Base-by-base conservation (phyloP, 2,113 vertebrate species). In the Strix uralensis region DNA sequence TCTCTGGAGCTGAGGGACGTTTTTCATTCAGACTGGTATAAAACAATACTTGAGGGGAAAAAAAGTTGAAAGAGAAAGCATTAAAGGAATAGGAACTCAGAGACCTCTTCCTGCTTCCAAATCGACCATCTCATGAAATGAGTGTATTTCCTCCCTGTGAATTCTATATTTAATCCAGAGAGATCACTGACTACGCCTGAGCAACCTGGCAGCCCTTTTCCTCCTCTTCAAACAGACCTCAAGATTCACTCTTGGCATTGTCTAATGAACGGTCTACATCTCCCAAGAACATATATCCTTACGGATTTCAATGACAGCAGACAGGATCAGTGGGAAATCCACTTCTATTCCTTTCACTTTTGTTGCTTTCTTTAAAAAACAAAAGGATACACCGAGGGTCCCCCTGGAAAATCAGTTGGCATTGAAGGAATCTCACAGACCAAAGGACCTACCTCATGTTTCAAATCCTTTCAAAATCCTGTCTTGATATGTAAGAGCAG, bases 71-170 rank as follows among this genome's bases (percentile, higher is more conserved):
- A 96, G 91, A 90, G 89, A 94, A 96, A 92, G 94, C 96, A 96
- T 95, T 97, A 97, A 96, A 96, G 86, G 89, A 92, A 95, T 91
- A 95, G 88, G 92, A 97, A 97, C 93, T 95, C 70, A 72, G 95
- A 95, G 94, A 96, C 86, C 90, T 95, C 79, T 96, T 94, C 95
- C 74, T 5, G 61, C 86, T 92, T 97, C 97, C 96, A 96, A 91
- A 97, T 96, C 91, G 75, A 96, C 93, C 78, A 34, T 91, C 94
- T 96, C 91, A 84, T 49, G 69, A 96, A 96, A 95, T 95, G 75
- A 92, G 84, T 66, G 90, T 71, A 91, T 96, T 95, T 94, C 93
- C 95, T 88, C 83, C 94, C 88, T 85, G 65, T 73, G 90, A 92
- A 95, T 94, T 92, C 95, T 94, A 65, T 89, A 92, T 94, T 95